These are phyloP conservation scores for Pachyseris speciosa DNA, from an alignment of 64 coral and sea anemone genomes.

Conservation along the genomic window DNA sequence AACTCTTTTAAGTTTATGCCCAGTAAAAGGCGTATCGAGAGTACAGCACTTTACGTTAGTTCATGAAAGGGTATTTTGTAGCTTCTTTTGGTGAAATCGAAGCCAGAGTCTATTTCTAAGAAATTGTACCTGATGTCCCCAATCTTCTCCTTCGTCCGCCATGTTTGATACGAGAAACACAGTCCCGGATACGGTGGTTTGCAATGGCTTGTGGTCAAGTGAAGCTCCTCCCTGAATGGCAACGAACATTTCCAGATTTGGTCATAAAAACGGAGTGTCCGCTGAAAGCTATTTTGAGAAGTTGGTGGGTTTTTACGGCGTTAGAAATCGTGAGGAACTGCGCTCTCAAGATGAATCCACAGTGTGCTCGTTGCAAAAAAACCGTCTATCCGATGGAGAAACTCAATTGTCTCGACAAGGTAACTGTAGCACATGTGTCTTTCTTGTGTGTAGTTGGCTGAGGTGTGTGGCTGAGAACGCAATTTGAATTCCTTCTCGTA, in stretches of 20 bases:
- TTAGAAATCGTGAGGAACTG: background rate
- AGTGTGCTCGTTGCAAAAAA: conserved; percentile 87
- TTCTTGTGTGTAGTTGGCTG: too few relatives aligned
- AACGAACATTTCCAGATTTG: conserved; percentile 39
- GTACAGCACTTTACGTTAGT: background rate
- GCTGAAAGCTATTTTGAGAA: background rate
- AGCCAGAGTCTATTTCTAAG: background rate
- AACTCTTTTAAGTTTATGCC: too few relatives aligned
- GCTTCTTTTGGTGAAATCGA: background rate
- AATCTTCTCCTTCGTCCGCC: conserved; percentile 9
- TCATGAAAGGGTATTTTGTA: background rate
- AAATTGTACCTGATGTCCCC: background rate
- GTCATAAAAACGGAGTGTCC: background rate
- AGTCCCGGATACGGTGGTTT: background rate
- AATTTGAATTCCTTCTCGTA: background rate
- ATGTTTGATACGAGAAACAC: background rate
- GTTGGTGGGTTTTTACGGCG: background rate
- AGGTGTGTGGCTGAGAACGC: background rate
- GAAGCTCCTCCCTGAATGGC: conserved; percentile 32
- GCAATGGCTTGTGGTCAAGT: background rate
- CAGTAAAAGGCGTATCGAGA: too few relatives aligned
- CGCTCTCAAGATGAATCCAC: conserved; percentile 92
- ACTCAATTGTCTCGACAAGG: conserved; percentile 96
- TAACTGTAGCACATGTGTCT: too few relatives aligned
- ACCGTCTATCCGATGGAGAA: conserved; percentile 99